phyloP scores from a whole-genome alignment of 2,888 invertebrate genomes.

The Hydraecia micacea region DNA sequence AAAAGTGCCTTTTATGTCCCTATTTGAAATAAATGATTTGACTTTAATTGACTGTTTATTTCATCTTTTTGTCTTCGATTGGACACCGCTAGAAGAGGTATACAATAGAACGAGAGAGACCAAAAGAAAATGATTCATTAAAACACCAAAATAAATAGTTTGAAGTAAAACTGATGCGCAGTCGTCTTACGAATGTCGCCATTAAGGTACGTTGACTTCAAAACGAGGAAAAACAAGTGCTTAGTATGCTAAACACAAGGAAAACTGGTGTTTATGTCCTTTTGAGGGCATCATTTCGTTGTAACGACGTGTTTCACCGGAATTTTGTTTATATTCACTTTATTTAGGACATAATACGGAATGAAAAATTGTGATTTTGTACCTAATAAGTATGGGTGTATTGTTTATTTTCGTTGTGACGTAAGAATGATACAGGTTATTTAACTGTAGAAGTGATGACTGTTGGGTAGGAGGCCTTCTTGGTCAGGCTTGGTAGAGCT shows the following conservation, averaged over 20 bases:
- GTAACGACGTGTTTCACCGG: slow-evolving; percentile 9
- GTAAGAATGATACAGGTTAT: neutral
- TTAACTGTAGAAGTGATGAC: neutral
- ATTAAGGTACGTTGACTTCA: slow-evolving; percentile 42
- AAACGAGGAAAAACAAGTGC: slow-evolving; percentile 45
- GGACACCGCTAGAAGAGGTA: neutral
- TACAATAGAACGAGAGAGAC: neutral
- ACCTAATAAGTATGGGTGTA: neutral
- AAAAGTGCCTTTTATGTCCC: too few species aligned
- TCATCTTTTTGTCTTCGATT: neutral
- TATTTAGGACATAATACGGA: neutral
- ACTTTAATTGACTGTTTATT: neutral
- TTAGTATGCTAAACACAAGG: slow-evolving; percentile 55
- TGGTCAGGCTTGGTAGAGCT: too few species aligned
- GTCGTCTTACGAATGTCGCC: neutral
- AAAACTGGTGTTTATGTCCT: slow-evolving; percentile 41
- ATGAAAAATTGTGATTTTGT: neutral
- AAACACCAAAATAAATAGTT: slow-evolving; percentile 12
- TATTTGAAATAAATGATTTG: neutral
- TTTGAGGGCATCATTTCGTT: slow-evolving; percentile 16
- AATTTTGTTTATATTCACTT: neutral
- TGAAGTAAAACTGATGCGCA: neutral
- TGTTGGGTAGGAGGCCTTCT: neutral
- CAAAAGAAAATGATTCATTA: neutral
- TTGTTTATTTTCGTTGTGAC: neutral